A percentile compares a stretch with the other conserved stretches of the same genome.
phyloP scores from a whole-genome alignment of 2,888 invertebrate genomes.

The Chymomyza procnemis region DNA sequence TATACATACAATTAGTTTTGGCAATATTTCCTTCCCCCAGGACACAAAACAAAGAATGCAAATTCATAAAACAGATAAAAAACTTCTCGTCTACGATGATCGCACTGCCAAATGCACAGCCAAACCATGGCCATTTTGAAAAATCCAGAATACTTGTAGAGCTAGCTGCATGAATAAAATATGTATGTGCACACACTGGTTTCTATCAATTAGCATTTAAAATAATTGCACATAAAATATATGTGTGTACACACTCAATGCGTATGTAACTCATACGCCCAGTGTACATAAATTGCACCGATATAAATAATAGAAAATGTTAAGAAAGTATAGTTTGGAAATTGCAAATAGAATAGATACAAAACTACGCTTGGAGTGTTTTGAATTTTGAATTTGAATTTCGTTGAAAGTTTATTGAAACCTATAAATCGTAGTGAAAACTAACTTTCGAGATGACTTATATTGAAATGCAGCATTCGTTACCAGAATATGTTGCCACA shows the following conservation, averaged over 20 bases:
- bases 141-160: background rate
- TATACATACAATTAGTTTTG: conserved; percentile 73
- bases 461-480: too few species aligned
- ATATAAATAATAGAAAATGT: background rate
- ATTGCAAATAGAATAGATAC: background rate
- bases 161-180: conserved; percentile 41
- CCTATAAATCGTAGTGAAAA: too few species aligned
- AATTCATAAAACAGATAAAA: conserved; percentile 35
- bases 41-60: conserved; percentile 47
- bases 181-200: conserved; percentile 46
- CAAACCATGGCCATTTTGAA: background rate
- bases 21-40: conserved; percentile 18
- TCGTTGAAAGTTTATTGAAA: too few species aligned
- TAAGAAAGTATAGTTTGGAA: background rate
- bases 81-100: background rate
- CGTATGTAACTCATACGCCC: background rate
- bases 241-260: too few species aligned
- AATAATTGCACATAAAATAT: background rate
- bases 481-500: too few species aligned
- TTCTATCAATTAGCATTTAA: conserved; percentile 28
- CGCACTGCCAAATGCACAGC: conserved; percentile 34
- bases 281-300: background rate
- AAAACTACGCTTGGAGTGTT: too few species aligned
- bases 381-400: too few species aligned
- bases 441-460: too few species aligned